Conservation (phyloP, 2,113 vertebrate genomes). For the Limnothrissa miodon region DNA sequence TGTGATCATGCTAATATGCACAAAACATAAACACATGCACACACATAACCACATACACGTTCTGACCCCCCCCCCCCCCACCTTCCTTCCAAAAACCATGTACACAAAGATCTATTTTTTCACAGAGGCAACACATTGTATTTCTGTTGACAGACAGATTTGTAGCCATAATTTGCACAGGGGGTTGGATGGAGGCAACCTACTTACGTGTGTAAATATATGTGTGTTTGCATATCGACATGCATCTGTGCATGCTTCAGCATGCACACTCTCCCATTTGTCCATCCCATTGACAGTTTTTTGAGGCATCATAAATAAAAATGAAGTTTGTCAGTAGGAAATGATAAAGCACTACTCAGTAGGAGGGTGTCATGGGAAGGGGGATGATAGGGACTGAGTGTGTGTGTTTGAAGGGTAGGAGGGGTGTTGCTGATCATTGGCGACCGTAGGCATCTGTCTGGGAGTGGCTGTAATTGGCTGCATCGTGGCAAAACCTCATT, state of each 20-base stretch:
- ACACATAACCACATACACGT: constrained; percentile 25
- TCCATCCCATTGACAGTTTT: not conserved
- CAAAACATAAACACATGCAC: constrained; percentile 10
- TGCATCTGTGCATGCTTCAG: not conserved
- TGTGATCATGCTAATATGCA: constrained; percentile 38
- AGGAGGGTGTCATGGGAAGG: not conserved
- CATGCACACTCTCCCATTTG: not conserved
- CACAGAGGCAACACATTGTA: not conserved
- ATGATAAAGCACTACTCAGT: constrained; percentile 49
- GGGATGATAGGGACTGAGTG: constrained; percentile 19
- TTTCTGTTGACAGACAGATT: not conserved
- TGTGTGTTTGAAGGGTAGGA: constrained; percentile 24
- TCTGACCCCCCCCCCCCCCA: not conserved
- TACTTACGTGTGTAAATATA: constrained; percentile 34
- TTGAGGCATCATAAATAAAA: constrained; percentile 5
- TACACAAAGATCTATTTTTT: not conserved
- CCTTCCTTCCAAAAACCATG: too few relatives aligned
- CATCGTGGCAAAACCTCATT: constrained; percentile 68
- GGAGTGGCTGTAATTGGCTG: constrained; percentile 74
- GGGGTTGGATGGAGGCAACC: not conserved
- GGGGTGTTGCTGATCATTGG: constrained; percentile 56
- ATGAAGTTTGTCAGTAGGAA: constrained; percentile 39
- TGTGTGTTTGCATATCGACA: constrained; percentile 40
- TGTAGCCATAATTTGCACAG: not conserved
- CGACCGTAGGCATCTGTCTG: constrained; percentile 69